Conservation (phyloP, 2,797 vertebrate genomes). For the Neoniphon sammara region DNA sequence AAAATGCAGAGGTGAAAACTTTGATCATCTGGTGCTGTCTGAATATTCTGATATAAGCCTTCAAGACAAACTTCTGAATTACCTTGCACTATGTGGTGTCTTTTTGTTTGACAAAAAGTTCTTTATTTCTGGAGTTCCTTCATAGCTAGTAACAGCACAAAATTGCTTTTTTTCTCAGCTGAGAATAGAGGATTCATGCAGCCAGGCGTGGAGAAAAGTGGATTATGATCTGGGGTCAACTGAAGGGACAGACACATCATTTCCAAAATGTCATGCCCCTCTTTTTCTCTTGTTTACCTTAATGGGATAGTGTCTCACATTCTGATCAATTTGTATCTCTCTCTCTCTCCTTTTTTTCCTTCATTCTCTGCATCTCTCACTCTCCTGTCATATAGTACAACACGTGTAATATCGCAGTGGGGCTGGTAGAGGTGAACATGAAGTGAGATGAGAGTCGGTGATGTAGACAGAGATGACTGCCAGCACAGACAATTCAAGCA, state of each 20-base stretch:
- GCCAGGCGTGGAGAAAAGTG: slow-evolving; percentile 32
- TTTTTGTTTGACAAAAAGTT: background rate
- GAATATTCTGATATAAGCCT: background rate
- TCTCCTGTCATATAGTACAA: background rate
- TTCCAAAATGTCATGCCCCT: slow-evolving; percentile 54
- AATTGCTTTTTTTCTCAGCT: slow-evolving; percentile 46
- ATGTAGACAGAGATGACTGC: background rate
- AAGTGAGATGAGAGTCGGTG: slow-evolving; percentile 7
- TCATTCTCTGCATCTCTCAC: slow-evolving; percentile 20
- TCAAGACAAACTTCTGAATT: background rate
- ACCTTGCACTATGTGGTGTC: background rate
- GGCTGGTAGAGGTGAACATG: slow-evolving; percentile 17
- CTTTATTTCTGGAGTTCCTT: slow-evolving; percentile 16
- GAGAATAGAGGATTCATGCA: slow-evolving; percentile 40
- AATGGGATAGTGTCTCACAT: slow-evolving; percentile 39
- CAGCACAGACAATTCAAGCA: background rate
- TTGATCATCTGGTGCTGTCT: background rate
- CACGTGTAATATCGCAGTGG: slow-evolving; percentile 13
- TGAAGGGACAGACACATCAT: slow-evolving; percentile 37
- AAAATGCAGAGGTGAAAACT: background rate
- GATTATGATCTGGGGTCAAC: slow-evolving; percentile 56
- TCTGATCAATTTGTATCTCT: slow-evolving; percentile 23
- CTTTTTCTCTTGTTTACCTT: slow-evolving; percentile 57
- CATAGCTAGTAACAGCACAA: background rate
- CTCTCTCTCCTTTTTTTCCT: background rate